Percentiles rank a stretch among this genome's conserved stretches.
phyloP scores from a whole-genome alignment of 1,140 invertebrate species.

The Popillia japonica region DNA sequence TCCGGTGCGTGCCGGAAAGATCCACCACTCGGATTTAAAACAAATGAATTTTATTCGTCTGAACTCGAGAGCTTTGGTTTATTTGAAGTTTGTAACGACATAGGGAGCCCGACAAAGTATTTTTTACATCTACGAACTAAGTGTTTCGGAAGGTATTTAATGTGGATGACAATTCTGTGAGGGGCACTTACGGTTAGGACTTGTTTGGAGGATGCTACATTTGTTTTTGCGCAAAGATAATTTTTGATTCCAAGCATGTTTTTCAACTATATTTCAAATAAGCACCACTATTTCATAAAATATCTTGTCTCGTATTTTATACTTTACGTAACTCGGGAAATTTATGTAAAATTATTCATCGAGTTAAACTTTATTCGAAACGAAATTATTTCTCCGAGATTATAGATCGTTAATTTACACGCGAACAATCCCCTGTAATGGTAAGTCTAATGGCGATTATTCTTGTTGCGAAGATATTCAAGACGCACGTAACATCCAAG shows the following conservation, averaged over 20 bases:
- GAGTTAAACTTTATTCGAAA: neutral
- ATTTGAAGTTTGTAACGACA: slow-evolving; percentile 7
- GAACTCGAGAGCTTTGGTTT: neutral
- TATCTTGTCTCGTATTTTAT: too few relatives aligned
- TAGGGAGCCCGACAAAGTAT: neutral
- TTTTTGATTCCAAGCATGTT: too few relatives aligned
- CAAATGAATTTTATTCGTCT: slow-evolving; percentile 16
- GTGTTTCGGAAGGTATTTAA: neutral
- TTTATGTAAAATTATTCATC: slow-evolving; percentile 4
- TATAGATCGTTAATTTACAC: slow-evolving; percentile 14
- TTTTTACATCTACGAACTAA: neutral
- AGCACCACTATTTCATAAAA: too few relatives aligned
- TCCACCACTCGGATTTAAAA: slow-evolving; percentile 27
- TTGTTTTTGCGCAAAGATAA: too few relatives aligned
- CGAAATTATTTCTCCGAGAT: neutral
- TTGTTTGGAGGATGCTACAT: too few relatives aligned
- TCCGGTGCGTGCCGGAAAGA: slow-evolving; percentile 31
- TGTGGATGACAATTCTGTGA: neutral
- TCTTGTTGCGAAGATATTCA: slow-evolving; percentile 23
- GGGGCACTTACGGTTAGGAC: neutral
- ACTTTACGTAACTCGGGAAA: neutral
- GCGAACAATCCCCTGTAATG: neutral
- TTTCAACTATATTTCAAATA: too few relatives aligned
- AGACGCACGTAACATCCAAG: slow-evolving; percentile 7
- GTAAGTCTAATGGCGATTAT: slow-evolving; percentile 20